A percentile compares a stretch with the other conserved stretches of the same genome.
These are phyloP conservation scores for Drosophila mimica DNA, from an alignment of 2,888 invertebrate species.

Conservation along the genomic window DNA sequence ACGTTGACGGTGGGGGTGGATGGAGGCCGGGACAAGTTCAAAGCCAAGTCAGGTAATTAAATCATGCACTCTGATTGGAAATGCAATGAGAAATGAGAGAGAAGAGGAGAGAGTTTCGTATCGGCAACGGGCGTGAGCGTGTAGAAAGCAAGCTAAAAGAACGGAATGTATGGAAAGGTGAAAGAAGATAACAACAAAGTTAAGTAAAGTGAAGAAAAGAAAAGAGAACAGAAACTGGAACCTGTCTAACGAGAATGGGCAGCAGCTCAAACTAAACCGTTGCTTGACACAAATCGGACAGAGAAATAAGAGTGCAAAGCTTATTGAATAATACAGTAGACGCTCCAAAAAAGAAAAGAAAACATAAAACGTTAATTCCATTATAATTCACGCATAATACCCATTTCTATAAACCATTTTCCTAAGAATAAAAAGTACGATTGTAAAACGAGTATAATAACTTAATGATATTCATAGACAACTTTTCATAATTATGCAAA, in stretches of 20 bases:
- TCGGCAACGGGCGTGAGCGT: slow-evolving; percentile 35
- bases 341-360: not conserved
- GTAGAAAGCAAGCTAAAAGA: slow-evolving; percentile 49
- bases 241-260: slow-evolving; percentile 71
- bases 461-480: not conserved
- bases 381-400: not conserved
- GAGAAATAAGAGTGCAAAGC: slow-evolving; percentile 37
- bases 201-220: slow-evolving; percentile 38
- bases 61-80: slow-evolving; percentile 33
- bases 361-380: not conserved
- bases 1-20: not conserved
- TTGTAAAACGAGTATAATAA: not conserved
- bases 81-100: slow-evolving; percentile 19
- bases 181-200: slow-evolving; percentile 27
- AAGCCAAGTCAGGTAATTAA: slow-evolving; percentile 51
- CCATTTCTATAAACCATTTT: not conserved
- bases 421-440: not conserved
- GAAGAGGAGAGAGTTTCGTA: slow-evolving; percentile 1
- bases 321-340: slow-evolving; percentile 51
- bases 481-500: not conserved
- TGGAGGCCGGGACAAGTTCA: slow-evolving; percentile 41
- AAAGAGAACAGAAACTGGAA: slow-evolving; percentile 41
- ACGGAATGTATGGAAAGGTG: slow-evolving; percentile 46
- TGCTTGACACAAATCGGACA: slow-evolving; percentile 78
- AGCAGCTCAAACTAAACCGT: slow-evolving; percentile 67